These are phyloP conservation scores for Puma concolor DNA, from an alignment of 2,113 vertebrate species.

Conservation along the genomic window DNA sequence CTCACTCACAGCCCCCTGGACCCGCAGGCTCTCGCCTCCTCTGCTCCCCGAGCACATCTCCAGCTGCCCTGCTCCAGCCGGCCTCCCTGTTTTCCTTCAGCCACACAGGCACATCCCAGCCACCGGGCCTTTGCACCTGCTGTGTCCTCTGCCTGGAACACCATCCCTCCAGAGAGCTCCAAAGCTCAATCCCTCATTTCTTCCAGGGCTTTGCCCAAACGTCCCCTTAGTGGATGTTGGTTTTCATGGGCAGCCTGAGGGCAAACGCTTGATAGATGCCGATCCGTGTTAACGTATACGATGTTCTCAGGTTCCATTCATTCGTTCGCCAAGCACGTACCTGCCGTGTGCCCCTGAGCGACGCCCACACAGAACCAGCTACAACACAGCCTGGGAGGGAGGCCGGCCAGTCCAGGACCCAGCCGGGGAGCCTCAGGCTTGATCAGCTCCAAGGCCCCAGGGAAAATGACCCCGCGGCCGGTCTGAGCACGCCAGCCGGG, in stretches of 20 bases:
- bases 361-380: fast-evolving
- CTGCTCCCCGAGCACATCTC: fast-evolving
- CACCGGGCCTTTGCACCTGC: background rate
- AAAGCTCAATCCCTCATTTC: too few species aligned
- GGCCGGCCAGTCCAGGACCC: fast-evolving
- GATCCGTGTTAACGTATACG: fast-evolving
- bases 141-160: background rate
- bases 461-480: fast-evolving
- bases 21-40: fast-evolving
- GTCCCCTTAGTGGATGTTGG: fast-evolving
- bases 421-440: fast-evolving
- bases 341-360: fast-evolving
- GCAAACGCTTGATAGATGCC: background rate
- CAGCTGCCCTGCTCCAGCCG: background rate
- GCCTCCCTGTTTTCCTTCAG: fast-evolving
- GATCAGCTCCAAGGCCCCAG: background rate
- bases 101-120: fast-evolving
- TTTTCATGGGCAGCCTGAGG: background rate
- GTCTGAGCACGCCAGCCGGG: background rate
- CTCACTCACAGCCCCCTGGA: background rate
- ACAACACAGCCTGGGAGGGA: background rate
- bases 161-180: background rate
- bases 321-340: fast-evolving
- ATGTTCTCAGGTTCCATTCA: fast-evolving
- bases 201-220: background rate